These are phyloP conservation scores for Brachyhypopomus occidentalis DNA, from an alignment of 2,113 vertebrate genomes.

Conservation along the genomic window DNA sequence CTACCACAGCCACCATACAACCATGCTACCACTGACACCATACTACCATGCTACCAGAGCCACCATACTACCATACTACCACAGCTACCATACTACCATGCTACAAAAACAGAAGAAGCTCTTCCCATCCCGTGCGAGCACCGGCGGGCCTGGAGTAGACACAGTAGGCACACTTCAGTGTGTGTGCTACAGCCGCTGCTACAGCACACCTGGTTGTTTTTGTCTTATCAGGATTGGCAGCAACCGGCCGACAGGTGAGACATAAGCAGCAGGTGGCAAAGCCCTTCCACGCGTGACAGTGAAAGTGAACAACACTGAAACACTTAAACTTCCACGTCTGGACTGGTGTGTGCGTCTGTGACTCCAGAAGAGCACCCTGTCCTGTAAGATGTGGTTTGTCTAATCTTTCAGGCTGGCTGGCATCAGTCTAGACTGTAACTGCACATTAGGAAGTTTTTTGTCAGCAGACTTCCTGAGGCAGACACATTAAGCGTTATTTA, in stretches of 20 bases:
- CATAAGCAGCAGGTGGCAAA: conserved; percentile 26
- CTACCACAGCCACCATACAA: no score
- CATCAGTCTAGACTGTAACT: not conserved
- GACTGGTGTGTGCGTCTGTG: not conserved
- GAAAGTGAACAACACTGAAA: not conserved
- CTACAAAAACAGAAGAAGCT: no score
- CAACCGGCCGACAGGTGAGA: conserved; percentile 37
- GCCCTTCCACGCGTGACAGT: not conserved
- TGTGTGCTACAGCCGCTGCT: conserved; percentile 33
- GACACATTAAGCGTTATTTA: conserved; percentile 23
- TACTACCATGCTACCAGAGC: no score
- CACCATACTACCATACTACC: no score
- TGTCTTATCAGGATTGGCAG: conserved; percentile 44
- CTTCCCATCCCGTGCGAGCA: no score
- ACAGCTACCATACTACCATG: no score
- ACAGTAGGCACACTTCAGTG: no score
- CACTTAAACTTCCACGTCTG: not conserved
- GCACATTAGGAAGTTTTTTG: conserved; percentile 33
- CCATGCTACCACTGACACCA: no score
- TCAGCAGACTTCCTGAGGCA: conserved; percentile 35
- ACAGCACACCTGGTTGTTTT: conserved; percentile 24
- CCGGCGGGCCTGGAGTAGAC: no score
- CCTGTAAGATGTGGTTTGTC: not conserved
- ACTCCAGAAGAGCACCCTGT: not conserved
- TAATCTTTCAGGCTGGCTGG: not conserved